These are phyloP conservation scores for Aulostomus chinensis DNA, from an alignment of 2,797 vertebrate genomes.

Conservation along the genomic window DNA sequence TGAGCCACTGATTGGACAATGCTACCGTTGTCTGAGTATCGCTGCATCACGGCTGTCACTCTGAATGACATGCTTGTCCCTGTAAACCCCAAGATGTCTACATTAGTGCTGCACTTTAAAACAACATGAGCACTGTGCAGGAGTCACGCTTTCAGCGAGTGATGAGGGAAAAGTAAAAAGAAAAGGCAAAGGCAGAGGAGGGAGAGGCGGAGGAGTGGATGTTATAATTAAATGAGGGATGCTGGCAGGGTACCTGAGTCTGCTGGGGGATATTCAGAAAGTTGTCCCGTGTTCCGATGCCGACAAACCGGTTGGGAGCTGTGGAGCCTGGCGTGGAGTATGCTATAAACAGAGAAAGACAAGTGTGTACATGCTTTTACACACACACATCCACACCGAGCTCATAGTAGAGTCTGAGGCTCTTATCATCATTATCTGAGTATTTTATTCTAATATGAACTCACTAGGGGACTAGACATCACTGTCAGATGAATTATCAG, in stretches of 20 bases:
- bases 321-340: constrained; percentile 96
- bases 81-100: constrained; percentile 16
- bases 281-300: constrained; percentile 99
- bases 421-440: constrained; percentile 28
- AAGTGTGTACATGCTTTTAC: constrained; percentile 77
- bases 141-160: constrained; percentile 31
- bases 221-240: constrained; percentile 67
- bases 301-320: constrained; percentile 98
- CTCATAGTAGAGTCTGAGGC: constrained; percentile 52
- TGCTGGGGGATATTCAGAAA: constrained; percentile 98
- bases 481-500: constrained; percentile 40
- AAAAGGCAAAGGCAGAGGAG: constrained; percentile 39
- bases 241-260: constrained; percentile 87
- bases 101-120: constrained; percentile 6
- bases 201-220: constrained; percentile 56
- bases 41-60: constrained; percentile 41
- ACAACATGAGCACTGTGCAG: constrained; percentile 28
- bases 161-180: constrained; percentile 41
- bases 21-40: constrained; percentile 24
- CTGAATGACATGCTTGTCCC: constrained; percentile 43
- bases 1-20: constrained; percentile 13
- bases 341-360: constrained; percentile 85
- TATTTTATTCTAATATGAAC: constrained; percentile 24
- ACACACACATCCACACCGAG: constrained; percentile 73
- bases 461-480: constrained; percentile 24